A percentile compares a stretch with the other conserved stretches of the same genome.
Evolutionary conservation across 2,797 vertebrate species (phyloP).

Genomic region (Clarias fuscus): DNA sequence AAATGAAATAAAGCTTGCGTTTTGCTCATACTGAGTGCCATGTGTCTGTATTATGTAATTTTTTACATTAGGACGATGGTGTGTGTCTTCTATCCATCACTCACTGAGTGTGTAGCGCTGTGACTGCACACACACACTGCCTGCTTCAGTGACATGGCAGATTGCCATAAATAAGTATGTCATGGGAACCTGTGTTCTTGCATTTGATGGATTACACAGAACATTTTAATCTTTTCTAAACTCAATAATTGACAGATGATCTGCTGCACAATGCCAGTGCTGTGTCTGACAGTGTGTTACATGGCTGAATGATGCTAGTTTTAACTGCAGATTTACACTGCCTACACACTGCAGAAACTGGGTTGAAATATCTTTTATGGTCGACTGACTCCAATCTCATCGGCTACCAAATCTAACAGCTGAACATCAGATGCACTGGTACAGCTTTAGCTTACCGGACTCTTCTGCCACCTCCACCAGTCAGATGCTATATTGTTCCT

Average conservation of each 20-base stretch:
- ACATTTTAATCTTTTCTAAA: not conserved
- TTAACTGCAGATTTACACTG: not conserved
- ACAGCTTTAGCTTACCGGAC: not conserved
- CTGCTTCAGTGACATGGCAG: not conserved
- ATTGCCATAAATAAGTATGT: not conserved
- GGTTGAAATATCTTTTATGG: not conserved
- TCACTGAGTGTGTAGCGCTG: not conserved
- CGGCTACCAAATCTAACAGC: not conserved
- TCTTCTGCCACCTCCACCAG: not conserved
- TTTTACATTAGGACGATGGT: not conserved
- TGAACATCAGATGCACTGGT: no score
- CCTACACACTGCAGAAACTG: not conserved
- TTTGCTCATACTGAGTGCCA: not conserved
- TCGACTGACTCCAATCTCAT: not conserved
- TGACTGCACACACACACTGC: not conserved
- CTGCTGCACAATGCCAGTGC: not conserved
- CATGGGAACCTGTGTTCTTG: not conserved
- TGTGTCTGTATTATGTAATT: not conserved
- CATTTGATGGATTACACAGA: not conserved
- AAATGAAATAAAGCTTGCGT: not conserved
- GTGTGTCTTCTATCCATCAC: not conserved
- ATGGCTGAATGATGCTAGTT: no score
- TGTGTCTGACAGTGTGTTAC: not conserved
- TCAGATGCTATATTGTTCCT: not conserved
- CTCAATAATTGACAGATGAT: not conserved